Conservation (phyloP, 2,113 vertebrate genomes). For the Sorex araneus region DNA sequence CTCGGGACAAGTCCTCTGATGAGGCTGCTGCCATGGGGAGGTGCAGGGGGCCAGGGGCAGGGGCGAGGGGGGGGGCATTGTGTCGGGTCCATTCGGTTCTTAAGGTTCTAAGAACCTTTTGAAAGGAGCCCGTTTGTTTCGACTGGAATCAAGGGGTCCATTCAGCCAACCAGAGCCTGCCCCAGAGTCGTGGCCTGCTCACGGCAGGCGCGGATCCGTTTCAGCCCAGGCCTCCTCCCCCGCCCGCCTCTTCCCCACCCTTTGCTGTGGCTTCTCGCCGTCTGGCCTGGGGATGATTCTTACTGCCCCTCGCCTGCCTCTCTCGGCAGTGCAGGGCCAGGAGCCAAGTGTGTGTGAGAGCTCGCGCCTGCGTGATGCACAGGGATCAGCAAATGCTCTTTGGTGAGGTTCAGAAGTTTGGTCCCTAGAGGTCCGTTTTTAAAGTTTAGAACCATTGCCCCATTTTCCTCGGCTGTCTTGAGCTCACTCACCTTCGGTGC, state of each 20-base stretch:
- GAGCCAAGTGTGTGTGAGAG: neutral
- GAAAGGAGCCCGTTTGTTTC: constrained; percentile 87
- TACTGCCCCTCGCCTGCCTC: neutral
- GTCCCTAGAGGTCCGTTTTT: neutral
- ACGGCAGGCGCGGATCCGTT: constrained; percentile 42
- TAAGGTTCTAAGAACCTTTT: constrained; percentile 86
- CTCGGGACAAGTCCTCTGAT: constrained; percentile 86
- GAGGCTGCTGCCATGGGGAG: constrained; percentile 80
- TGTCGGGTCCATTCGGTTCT: too few species aligned
- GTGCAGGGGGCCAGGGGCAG: constrained; percentile 66
- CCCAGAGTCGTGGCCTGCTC: constrained; percentile 61
- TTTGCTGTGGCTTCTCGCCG: neutral
- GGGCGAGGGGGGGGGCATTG: too few species aligned
- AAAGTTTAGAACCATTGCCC: neutral
- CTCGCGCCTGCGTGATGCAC: too few species aligned
- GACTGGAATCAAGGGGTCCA: constrained; percentile 84
- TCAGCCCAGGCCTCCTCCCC: neutral
- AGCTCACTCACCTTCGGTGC: constrained; percentile 65
- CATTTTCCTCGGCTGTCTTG: neutral
- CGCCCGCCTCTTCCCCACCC: too few species aligned
- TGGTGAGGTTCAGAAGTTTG: neutral
- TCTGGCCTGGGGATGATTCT: too few species aligned
- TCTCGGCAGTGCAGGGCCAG: too few species aligned
- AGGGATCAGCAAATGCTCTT: neutral
- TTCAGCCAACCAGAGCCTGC: constrained; percentile 84